phyloP scores from a whole-genome alignment of 2,113 vertebrate species.

The Chlamydotis undulata region DNA sequence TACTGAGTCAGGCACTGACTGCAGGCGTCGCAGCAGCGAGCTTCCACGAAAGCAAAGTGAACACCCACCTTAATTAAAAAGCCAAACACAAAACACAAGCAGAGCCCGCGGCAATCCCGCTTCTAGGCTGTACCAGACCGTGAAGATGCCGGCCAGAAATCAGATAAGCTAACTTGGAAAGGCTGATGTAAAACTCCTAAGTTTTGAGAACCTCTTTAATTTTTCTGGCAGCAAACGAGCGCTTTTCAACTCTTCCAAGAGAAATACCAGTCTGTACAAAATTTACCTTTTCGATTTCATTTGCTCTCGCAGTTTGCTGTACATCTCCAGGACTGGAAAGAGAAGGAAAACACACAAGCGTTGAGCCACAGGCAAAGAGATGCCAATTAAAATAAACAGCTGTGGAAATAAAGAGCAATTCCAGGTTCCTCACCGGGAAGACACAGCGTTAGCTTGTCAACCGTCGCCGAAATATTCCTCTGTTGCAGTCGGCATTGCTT shows the following conservation, averaged over 20 bases:
- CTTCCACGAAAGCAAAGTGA: not conserved
- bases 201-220: not conserved
- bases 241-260: fast-evolving
- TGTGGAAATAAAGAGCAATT: not conserved
- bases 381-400: not conserved
- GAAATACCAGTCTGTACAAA: fast-evolving
- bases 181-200: not conserved
- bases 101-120: fast-evolving
- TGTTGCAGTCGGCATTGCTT: slow-evolving; percentile 91
- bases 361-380: slow-evolving; percentile 21
- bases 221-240: fast-evolving
- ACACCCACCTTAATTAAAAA: not conserved
- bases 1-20: fast-evolving
- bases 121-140: not conserved
- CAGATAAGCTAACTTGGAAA: not conserved
- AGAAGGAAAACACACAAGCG: not conserved
- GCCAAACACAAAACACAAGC: not conserved
- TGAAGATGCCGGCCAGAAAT: not conserved
- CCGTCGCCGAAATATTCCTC: slow-evolving; percentile 93
- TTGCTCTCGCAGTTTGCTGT: slow-evolving; percentile 93
- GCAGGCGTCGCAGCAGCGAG: fast-evolving
- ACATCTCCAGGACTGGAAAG: slow-evolving; percentile 94
- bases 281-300: slow-evolving; percentile 94
- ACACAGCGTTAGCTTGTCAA: slow-evolving; percentile 92
- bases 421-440: slow-evolving; percentile 85